Base-by-base conservation (phyloP, 2,888 invertebrate genomes). In the Dasypolia templi region DNA sequence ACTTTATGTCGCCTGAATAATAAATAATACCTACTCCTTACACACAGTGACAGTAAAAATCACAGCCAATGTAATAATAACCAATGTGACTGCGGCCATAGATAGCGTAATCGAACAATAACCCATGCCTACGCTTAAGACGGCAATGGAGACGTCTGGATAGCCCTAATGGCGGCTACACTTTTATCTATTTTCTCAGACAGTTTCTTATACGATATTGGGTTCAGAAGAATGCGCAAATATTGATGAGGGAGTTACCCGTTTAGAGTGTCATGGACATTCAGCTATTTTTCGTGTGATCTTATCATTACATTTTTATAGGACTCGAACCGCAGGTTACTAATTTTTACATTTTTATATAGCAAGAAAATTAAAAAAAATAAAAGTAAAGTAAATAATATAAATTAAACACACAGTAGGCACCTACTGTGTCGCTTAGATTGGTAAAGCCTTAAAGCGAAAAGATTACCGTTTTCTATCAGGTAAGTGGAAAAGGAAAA, bases 141-240 rank as follows among this genome's bases (percentile, higher is more conserved):
- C 73, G 84, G 88, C 89, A 85, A 91, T 91, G 83, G 88, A 92
- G 92, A 90, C 89, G 89, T 92, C 89, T 90, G 79, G 85, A 90
- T 91, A 76, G 85, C 82, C 73, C 71, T 90, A 91, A 91, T 89
- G 89, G 89, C 79, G 83, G 72, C 83, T 74, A 81, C 77, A 81
- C 59, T 80, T 82, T 87, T 88, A 89, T 89, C 88, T 89, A 68
- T 82, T 72, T 86, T 88, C 86, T 82, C 73, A 70, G 83, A 82
- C 77, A 81, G 83, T 88, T 91, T 89, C 87, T 89, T 89, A 90
- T 90, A 87, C 86, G 77, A 83, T 84, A 85, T 87, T 86, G 85
- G 82, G 75, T 81, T 75, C 70, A 69, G 68, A 87, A 66, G 80
- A 79, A 76, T 68, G 69, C 66, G 26, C 29, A 76, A 84, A 78